Evolutionary conservation across 1,140 invertebrate species (phyloP), one percentile per base, ranked within the genome.

Genomic region (Drosophila melanica): DNA sequence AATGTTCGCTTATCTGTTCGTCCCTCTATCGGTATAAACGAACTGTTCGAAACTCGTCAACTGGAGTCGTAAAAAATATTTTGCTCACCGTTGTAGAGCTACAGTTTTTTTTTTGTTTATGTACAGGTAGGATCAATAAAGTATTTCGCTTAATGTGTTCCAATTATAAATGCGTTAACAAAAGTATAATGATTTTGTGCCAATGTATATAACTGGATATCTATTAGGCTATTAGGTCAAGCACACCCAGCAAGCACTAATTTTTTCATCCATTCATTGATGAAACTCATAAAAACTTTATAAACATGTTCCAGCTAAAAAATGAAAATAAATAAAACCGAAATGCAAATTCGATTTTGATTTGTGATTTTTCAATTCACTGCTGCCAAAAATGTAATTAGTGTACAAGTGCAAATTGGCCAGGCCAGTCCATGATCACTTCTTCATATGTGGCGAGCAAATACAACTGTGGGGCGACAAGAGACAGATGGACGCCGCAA

Each of bases 321-420:
- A 45, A 12, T n/a, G 8, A 51, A 12, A 37, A 44, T 6, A 37
- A 62, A 18, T 18, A 18, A 18, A 18, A 18, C 1, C 18, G 35
- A 45, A 70, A 37, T 33, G 30, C 54, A 59, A 47, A 65, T 47
- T 57, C 14, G 62, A 30, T 65, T 69, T 71, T 48, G 72, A 51
- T 75, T 79, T 66, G 69, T 58, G n/a, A 55, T 70, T 55, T 72
- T 50, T 79, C 44, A 78, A 62, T 35, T 37, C 30, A 18, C 23
- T 47, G 37, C 48, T 64, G 71, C 60, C 62, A 63, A 89, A 27
- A 80, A 89, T 89, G 66, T 68, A 80, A 89, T 89, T 89, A 89
- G 84, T 80, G 59, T 59, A 37, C 16, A 64, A 47, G 77, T 89
- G 84, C 64, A 79, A 89, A 89, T 89, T 89, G 71, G 63, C 9